phyloP scores from a whole-genome alignment of 2,888 invertebrate species.

The Cephus nigrinus region DNA sequence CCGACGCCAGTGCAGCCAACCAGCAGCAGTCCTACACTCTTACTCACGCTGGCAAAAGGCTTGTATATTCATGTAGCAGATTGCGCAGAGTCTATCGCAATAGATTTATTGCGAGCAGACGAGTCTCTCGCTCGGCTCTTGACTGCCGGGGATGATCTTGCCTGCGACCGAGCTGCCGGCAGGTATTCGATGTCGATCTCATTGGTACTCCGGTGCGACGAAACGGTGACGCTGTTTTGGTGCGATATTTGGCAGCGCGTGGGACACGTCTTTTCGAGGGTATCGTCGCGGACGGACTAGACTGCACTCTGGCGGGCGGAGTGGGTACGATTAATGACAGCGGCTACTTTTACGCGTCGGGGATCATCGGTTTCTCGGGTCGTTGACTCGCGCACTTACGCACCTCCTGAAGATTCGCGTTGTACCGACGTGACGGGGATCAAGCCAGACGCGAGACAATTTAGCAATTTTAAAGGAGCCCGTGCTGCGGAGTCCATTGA shows the following conservation, averaged over 20 bases:
- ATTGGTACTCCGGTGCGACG: background rate
- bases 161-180: background rate
- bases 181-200: background rate
- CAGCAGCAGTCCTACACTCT: background rate
- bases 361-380: background rate
- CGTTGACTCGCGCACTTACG: background rate
- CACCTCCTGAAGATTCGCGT: background rate
- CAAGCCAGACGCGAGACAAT: background rate
- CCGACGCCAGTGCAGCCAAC: background rate
- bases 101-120: constrained; percentile 37
- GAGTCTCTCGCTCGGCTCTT: background rate
- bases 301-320: background rate
- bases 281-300: background rate
- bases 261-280: background rate
- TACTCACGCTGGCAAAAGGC: background rate
- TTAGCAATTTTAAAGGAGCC: constrained; percentile 5
- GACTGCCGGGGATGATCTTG: background rate
- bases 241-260: background rate
- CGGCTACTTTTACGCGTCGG: background rate
- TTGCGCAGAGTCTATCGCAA: constrained; percentile 15
- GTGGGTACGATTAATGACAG: background rate
- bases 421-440: background rate
- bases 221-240: background rate
- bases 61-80: background rate
- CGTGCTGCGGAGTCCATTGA: constrained; percentile 35